Evolutionary conservation across 2,888 invertebrate genomes (phyloP).

Genomic region (Drosophila greeni): DNA sequence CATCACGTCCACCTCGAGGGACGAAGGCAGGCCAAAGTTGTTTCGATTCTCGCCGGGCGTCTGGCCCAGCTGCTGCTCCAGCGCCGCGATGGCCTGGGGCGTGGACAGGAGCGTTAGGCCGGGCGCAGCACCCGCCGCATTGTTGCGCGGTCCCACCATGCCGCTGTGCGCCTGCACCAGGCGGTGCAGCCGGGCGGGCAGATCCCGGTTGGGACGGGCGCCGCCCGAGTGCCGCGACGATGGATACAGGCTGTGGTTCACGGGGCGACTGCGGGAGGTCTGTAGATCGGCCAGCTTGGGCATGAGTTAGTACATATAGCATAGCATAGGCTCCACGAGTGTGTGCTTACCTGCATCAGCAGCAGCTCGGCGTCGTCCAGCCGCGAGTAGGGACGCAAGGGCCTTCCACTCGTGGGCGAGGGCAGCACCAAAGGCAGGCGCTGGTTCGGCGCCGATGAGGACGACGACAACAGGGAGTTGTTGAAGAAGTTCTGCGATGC

Average conservation of each 20-base stretch:
- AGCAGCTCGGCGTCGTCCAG: constrained; percentile 47
- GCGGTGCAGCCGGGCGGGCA: constrained; percentile 54
- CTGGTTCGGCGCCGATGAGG: constrained; percentile 1
- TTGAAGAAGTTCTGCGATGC: constrained; percentile 3
- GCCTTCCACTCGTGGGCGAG: constrained; percentile 42
- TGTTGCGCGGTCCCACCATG: neutral
- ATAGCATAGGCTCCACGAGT: no score
- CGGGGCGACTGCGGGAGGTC: constrained; percentile 29
- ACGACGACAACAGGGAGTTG: neutral
- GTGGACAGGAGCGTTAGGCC: constrained; percentile 10
- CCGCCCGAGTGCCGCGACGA: constrained; percentile 38
- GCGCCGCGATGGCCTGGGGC: constrained; percentile 1
- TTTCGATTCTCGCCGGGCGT: constrained; percentile 3
- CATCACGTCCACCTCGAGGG: constrained; percentile 37
- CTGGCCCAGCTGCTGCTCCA: constrained; percentile 8
- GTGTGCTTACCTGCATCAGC: constrained; percentile 13
- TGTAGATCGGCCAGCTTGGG: constrained; percentile 20
- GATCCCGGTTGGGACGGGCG: constrained; percentile 47
- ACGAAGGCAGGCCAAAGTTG: constrained; percentile 34
- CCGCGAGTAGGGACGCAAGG: constrained; percentile 55
- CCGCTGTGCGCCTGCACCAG: constrained; percentile 27
- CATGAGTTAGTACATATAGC: neutral
- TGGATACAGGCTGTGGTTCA: constrained; percentile 13
- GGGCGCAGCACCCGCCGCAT: neutral
- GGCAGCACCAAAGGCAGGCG: constrained; percentile 47